Conservation (phyloP, 2,888 invertebrate genomes). For the Drosophila rellima region DNA sequence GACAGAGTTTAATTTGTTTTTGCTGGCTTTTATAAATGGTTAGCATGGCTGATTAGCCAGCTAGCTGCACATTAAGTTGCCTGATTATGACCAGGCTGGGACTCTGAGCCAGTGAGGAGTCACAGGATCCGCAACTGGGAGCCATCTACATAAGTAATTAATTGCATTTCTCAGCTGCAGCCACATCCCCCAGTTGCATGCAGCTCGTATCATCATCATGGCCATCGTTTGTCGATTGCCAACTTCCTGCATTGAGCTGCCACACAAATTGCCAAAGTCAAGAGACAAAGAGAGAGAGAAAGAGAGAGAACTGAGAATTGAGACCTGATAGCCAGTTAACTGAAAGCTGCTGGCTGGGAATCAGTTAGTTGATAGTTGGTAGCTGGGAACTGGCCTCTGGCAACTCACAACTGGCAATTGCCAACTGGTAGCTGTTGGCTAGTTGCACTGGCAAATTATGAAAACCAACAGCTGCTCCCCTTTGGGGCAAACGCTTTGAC, state of each 20-base stretch:
- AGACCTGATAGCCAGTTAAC: conserved; percentile 16
- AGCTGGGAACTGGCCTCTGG: conserved; percentile 5
- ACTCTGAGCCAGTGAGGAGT: neutral
- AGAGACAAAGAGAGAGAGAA: conserved; percentile 6
- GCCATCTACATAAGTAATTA: conserved; percentile 75
- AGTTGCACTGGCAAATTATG: conserved; percentile 50
- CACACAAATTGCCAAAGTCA: conserved; percentile 54
- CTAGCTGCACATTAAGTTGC: conserved; percentile 53
- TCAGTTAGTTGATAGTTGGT: neutral
- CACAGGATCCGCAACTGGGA: conserved; percentile 35
- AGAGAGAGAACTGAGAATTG: conserved; percentile 15
- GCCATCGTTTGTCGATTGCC: conserved; percentile 75
- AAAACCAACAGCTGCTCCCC: conserved; percentile 39
- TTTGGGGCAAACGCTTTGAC: conserved; percentile 44
- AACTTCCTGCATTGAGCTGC: conserved; percentile 68
- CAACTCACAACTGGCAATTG: neutral
- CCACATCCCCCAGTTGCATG: conserved; percentile 48
- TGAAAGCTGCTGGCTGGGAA: conserved; percentile 7
- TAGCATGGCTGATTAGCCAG: conserved; percentile 69
- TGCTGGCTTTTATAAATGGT: conserved; percentile 67
- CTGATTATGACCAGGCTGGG: conserved; percentile 65
- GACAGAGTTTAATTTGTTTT: conserved; percentile 55
- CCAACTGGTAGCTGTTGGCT: conserved; percentile 2
- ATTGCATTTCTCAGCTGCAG: conserved; percentile 64
- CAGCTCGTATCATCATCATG: conserved; percentile 43